Percentiles rank a stretch among this genome's conserved stretches.
Evolutionary conservation across 1,140 invertebrate genomes (phyloP).

Genomic region (Cyrtorhinus lividipennis): DNA sequence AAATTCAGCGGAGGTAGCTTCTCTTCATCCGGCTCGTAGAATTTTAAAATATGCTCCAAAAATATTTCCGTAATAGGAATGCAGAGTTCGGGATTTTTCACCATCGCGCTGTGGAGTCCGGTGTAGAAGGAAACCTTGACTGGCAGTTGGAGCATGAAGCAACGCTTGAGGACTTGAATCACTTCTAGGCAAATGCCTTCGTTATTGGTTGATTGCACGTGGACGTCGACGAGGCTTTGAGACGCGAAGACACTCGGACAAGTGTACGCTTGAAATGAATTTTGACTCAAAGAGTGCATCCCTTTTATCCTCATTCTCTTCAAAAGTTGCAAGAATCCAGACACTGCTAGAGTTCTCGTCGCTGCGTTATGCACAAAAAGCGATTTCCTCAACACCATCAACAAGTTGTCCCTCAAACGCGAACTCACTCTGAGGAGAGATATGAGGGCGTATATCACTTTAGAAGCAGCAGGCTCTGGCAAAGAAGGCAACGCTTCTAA

Average conservation of each 20-base stretch:
- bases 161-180: conserved; percentile 24
- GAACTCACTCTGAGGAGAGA: conserved; percentile 34
- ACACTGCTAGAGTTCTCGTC: conserved; percentile 38
- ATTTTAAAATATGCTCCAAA: conserved; percentile 24
- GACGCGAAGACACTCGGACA: conserved; percentile 22
- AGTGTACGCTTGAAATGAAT: conserved; percentile 21
- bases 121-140: conserved; percentile 25
- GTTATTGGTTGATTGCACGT: conserved; percentile 18
- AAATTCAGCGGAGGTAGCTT: conserved; percentile 23
- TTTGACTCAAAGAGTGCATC: conserved; percentile 33
- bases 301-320: conserved; percentile 35
- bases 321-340: conserved; percentile 38
- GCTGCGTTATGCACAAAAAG: conserved; percentile 34
- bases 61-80: conserved; percentile 22
- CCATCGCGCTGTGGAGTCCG: conserved; percentile 22
- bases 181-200: conserved; percentile 26
- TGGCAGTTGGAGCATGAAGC: conserved; percentile 24
- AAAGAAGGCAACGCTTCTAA: conserved; percentile 35
- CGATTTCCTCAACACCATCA: conserved; percentile 40
- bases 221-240: conserved; percentile 5
- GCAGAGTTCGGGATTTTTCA: conserved; percentile 24
- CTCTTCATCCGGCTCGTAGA: conserved; percentile 22
- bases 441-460: conserved; percentile 35
- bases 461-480: conserved; percentile 30
- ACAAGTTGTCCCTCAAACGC: conserved; percentile 35